Evolutionary conservation across 2,888 invertebrate genomes (phyloP), one percentile per base, ranked within the genome.

Genomic region (Blomia tropicalis): DNA sequence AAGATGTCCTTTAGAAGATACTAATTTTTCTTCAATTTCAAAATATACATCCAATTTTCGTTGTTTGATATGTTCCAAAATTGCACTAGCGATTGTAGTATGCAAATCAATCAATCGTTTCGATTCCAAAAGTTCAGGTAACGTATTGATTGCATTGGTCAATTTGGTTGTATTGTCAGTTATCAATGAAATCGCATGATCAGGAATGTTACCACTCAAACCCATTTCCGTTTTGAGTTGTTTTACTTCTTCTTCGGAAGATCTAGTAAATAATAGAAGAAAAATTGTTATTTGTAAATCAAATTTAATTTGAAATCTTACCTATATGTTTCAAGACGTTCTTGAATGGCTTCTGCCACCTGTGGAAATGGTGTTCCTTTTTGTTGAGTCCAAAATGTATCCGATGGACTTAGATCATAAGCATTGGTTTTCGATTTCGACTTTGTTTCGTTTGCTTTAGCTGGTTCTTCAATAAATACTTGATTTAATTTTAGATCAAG

Each of bases 31-130:
- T 77, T 99, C 98, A 64, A 91, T 78, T 75, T 99, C 98, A 72
- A 98, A 98, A 72, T 89, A 90, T 0, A 90, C 87, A 73, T 98
- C 98, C 59, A 99, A 76, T 68, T 95, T 83, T 60, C 95, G 79
- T 0, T 83, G 82, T 83, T 75, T 79, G 56, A 79, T 79, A 58
- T 75, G 73, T 43, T 78, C 76, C 11, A 79, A 70, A 22, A 79
- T 70, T 22, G 77, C 75, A 36, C 96, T 98, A 2, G 98, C 98
- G 66, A 98, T 85, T 68, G 92, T 95, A 27, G 93, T 98, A 73
- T 99, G 98, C 87, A 95, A 90, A 72, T 98, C 98, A 69, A 99
- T 92, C 17, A 96, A 80, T 43, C 93, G 80, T 74, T 99, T 98
- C 78, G 89, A 92, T 75, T 96, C 96, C 75, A 98, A 80, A 29